Evolutionary conservation across 2,888 invertebrate genomes (phyloP), one percentile per base, ranked within the genome.

Genomic region (Ochropleura plecta): DNA sequence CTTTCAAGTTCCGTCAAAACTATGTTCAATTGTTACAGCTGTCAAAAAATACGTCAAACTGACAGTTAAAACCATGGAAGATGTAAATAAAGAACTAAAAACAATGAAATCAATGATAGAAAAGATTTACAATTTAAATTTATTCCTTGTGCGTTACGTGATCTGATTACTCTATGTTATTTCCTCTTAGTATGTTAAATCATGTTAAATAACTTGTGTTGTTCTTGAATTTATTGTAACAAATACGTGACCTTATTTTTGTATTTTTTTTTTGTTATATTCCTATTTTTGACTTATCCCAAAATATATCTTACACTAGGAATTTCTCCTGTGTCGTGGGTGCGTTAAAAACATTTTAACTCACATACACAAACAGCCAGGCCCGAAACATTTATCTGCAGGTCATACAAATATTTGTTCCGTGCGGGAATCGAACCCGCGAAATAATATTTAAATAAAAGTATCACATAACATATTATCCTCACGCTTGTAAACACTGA

Each of bases 31-130:
- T 10, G 3, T 57, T 49, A 53, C 53, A 64, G 16, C 63, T 51
- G 18, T 60, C 40, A 44, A 63, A 51, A 42, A 10, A 30, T 8
- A 69, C 49, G 16, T 66, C 30, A 53, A 66, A 48, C 30, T 44
- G 51, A 44, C 40, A 18, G 18, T 62, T 20, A 20, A 46, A 76
- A 65, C 63, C 49, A 80, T 65, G 46, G 44, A 75, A 70, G 60
- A 80, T 80, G 40, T 44, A 70, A 83, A 78, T 73, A 60, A 68
- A 73, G 44, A 42, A 67, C 51, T 49, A 20, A 79, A 83, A 82
- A 81, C 82, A 84, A 82, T 76, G 72, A 70, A 73, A 84, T 84
- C 84, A 84, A 84, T 81, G 76, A 68, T 82, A 76, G 3, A 53
- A 10, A 18, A 10, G 55, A 68, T 84, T 82, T 73, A 49, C 72